A percentile compares a stretch with the other conserved stretches of the same genome.
Evolutionary conservation across 2,113 vertebrate genomes (phyloP).

Genomic region (Ameiurus melas): DNA sequence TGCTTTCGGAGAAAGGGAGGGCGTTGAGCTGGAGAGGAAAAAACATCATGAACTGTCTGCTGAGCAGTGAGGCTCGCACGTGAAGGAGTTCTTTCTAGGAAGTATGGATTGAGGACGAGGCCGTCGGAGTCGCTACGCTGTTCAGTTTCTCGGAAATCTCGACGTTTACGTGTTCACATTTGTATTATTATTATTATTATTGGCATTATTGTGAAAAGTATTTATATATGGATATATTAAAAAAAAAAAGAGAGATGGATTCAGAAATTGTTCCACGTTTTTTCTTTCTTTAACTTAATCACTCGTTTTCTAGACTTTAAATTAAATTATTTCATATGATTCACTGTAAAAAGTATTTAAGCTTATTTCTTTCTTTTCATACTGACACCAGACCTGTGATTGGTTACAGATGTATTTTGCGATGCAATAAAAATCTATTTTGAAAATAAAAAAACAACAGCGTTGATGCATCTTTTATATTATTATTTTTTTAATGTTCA

Average conservation of each 20-base stretch:
- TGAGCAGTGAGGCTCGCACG: constrained; percentile 3
- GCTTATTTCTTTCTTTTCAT: constrained; percentile 57
- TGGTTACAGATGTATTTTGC: constrained; percentile 60
- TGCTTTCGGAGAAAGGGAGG: constrained; percentile 26
- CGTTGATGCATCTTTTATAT: background rate
- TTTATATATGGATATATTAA: constrained; percentile 47
- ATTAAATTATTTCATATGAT: constrained; percentile 75
- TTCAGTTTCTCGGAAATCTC: constrained; percentile 13
- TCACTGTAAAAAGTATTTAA: constrained; percentile 72
- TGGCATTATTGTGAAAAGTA: background rate
- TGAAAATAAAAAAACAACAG: constrained; percentile 48
- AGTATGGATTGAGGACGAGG: background rate
- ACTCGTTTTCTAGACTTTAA: constrained; percentile 58
- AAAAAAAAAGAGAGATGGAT: constrained; percentile 67
- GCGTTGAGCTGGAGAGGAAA: constrained; percentile 36
- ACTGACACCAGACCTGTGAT: constrained; percentile 54
- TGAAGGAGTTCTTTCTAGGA: constrained; percentile 19
- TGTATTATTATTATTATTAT: constrained; percentile 32
- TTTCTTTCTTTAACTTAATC: constrained; percentile 61
- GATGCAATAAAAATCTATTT: constrained; percentile 68
- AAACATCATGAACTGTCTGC: constrained; percentile 27
- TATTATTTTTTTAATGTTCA: background rate
- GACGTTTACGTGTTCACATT: background rate
- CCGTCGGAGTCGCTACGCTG: background rate
- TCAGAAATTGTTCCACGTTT: constrained; percentile 65